phyloP scores from a whole-genome alignment of 2,797 vertebrate species.

The Scarus forsteni region DNA sequence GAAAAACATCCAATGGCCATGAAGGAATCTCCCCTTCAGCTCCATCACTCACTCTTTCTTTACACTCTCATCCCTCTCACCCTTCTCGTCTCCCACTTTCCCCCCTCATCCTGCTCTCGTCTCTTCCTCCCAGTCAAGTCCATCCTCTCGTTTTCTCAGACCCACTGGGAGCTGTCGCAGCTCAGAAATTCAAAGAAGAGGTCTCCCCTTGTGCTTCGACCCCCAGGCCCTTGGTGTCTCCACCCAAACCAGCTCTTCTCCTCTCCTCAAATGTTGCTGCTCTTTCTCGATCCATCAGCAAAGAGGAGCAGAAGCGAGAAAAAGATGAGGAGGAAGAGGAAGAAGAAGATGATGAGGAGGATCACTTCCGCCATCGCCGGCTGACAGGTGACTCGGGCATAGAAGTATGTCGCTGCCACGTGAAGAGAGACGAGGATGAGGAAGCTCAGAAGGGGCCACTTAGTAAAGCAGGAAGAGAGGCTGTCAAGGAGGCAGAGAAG shows the following conservation, averaged over 20 bases:
- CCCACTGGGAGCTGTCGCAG: conserved; percentile 54
- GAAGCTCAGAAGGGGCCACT: conserved; percentile 48
- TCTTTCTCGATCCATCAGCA: conserved; percentile 54
- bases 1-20: conserved; percentile 36
- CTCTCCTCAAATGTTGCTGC: conserved; percentile 76
- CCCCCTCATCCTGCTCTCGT: conserved; percentile 67
- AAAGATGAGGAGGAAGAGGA: conserved; percentile 71
- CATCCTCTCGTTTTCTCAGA: conserved; percentile 58
- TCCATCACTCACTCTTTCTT: conserved; percentile 60
- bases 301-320: conserved; percentile 52
- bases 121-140: conserved; percentile 57
- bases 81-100: conserved; percentile 63
- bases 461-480: conserved; percentile 39
- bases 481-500: conserved; percentile 34
- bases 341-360: conserved; percentile 68
- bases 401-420: conserved; percentile 88
- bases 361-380: conserved; percentile 86
- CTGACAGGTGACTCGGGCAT: conserved; percentile 93
- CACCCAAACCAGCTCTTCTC: conserved; percentile 65
- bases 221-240: conserved; percentile 31
- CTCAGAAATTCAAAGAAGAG: conserved; percentile 42
- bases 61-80: conserved; percentile 50
- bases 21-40: conserved; percentile 32
- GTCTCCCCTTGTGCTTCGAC: background rate
- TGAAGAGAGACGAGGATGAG: conserved; percentile 81